phyloP scores from a whole-genome alignment of 2,888 invertebrate species.

The Hipparchia sbordonii region DNA sequence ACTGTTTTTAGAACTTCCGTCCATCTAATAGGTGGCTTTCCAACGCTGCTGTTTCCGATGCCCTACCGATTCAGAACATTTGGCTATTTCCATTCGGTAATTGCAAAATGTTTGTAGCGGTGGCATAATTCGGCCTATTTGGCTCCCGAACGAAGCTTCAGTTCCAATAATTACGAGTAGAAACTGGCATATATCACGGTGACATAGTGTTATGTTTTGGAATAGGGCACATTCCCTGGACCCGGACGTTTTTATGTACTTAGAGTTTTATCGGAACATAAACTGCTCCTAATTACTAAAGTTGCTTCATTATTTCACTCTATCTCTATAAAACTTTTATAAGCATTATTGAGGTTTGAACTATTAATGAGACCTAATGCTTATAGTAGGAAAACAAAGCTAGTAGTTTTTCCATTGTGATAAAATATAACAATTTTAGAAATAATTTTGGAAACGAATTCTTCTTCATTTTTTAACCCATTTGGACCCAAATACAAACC shows the following conservation, averaged over 20 bases:
- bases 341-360: not conserved
- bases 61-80: no score
- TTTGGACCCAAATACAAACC: no score
- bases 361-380: not conserved
- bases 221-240: not conserved
- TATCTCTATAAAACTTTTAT: not conserved
- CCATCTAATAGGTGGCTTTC: no score
- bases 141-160: not conserved
- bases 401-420: no score
- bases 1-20: no score
- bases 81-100: not conserved
- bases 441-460: no score
- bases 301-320: conserved; percentile 23
- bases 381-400: no score
- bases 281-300: conserved; percentile 35
- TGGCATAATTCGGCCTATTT: not conserved
- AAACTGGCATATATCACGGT: conserved; percentile 9
- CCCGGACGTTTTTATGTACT: conserved; percentile 27
- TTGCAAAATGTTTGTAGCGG: conserved; percentile 1
- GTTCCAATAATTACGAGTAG: conserved; percentile 5
- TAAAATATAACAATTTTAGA: no score
- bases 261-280: conserved; percentile 34
- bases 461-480: no score
- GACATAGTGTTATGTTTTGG: conserved; percentile 19
- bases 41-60: no score